Conservation (phyloP, 1,140 invertebrate species). For the Luehdorfia chinensis region DNA sequence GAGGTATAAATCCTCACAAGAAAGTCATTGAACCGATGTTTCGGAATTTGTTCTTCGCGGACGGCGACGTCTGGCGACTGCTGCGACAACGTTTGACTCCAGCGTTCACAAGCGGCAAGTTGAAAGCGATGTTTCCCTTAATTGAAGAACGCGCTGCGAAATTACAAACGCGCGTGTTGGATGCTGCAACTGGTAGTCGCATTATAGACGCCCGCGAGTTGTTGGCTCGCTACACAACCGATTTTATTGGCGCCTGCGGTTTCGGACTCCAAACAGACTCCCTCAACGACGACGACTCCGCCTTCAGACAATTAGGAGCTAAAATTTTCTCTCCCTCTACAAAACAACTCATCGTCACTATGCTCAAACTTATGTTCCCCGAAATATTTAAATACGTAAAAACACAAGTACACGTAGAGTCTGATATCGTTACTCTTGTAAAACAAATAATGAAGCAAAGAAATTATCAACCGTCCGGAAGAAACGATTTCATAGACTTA, state of each 20-base stretch:
- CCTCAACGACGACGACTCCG: constrained; percentile 35
- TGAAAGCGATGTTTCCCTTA: constrained; percentile 76
- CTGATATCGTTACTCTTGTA: constrained; percentile 24
- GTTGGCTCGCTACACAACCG: constrained; percentile 59
- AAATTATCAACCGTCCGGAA: constrained; percentile 35
- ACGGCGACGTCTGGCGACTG: constrained; percentile 73
- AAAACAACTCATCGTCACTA: constrained; percentile 16
- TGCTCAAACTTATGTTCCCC: constrained; percentile 36
- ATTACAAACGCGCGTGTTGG: constrained; percentile 37
- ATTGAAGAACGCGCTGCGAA: constrained; percentile 51
- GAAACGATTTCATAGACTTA: constrained; percentile 78
- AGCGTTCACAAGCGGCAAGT: constrained; percentile 78
- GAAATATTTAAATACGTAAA: constrained; percentile 28
- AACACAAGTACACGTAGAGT: background rate
- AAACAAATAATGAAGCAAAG: constrained; percentile 25
- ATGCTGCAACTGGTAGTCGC: constrained; percentile 16
- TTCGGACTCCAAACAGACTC: constrained; percentile 44
- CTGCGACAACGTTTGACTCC: constrained; percentile 78
- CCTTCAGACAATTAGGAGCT: constrained; percentile 37
- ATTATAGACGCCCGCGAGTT: constrained; percentile 56
- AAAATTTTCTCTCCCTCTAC: constrained; percentile 35
- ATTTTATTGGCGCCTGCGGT: constrained; percentile 27
- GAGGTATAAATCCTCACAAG: constrained; percentile 28
- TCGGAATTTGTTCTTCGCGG: constrained; percentile 40
- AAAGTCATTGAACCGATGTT: constrained; percentile 52